Percentiles rank a stretch among this genome's conserved stretches.
Conservation (phyloP, 2,113 vertebrate species). For the Pithys albifrons region DNA sequence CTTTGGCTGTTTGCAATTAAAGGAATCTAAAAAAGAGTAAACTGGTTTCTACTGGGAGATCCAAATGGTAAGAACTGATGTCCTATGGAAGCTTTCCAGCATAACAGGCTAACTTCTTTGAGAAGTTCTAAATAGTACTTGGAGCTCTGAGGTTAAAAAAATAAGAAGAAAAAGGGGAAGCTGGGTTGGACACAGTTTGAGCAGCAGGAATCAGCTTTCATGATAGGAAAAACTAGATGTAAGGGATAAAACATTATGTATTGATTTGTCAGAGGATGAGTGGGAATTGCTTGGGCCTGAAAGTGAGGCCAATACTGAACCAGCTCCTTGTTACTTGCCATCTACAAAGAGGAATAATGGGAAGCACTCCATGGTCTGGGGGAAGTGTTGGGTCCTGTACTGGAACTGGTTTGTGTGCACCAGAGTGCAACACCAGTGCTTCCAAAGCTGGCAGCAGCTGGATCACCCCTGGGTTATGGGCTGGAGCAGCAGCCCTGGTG, state of each 20-base stretch:
- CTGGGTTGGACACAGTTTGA: background rate
- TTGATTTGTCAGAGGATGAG: background rate
- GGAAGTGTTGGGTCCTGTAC: fast-evolving
- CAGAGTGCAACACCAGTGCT: background rate
- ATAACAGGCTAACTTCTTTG: background rate
- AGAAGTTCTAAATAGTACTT: background rate
- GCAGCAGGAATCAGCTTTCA: background rate
- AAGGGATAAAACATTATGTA: background rate
- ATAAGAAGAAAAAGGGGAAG: background rate
- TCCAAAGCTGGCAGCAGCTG: background rate
- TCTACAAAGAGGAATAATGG: background rate
- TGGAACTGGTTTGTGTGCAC: background rate
- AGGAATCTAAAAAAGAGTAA: background rate
- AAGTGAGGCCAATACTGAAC: background rate
- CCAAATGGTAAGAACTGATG: background rate
- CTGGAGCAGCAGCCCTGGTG: background rate
- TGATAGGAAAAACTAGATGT: background rate
- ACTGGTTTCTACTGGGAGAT: background rate
- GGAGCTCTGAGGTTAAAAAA: background rate
- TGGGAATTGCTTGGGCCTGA: background rate
- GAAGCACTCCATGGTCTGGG: background rate
- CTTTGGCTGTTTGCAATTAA: background rate
- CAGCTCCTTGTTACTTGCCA: background rate
- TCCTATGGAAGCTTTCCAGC: background rate
- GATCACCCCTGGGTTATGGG: fast-evolving